Base-by-base conservation (phyloP, 2,113 vertebrate genomes). In the Calypte anna region DNA sequence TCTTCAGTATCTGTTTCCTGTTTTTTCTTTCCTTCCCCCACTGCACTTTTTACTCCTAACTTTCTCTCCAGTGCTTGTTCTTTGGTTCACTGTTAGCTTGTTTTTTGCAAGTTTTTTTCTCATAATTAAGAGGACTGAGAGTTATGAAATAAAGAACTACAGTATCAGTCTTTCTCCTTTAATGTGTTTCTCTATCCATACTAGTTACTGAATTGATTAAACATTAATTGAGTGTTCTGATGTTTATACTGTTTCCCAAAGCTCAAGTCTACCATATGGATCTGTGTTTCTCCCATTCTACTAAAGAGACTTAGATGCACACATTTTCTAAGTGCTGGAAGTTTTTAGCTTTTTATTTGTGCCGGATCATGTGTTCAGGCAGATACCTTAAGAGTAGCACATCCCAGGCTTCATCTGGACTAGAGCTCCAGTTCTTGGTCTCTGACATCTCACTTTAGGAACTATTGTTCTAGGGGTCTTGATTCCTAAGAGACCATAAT, bases 1-100 rank as follows among this genome's bases (percentile, higher is more conserved):
- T 94, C 79, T 96, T 94, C 62, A 81, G 69, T 2, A 57, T 76
- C 90, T 93, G 79, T 91, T 96, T 96, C 95, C 94, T 94, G 82
- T 90, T 96, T 96, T 94, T 58, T 95, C 31, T 70, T 96, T 88
- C 77, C 86, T 58, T 51, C 76, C 67, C 69, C 61, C 89, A 18
- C 44, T 6, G 61, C 27, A 3, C 36, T 58, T 78, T 77, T 73
- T 1, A 8, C 18, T 93, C n/a, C 40, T 43, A 46, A 46, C 33
- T 78, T 83, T 88, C 24, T 84, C 14, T 87, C 15, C 8, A 46
- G 24, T 79, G 19, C 6, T 57, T 69, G 77, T 54, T 30, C 43
- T 88, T 82, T 84, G 14, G 83, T 82, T 83, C 33, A 30, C 16
- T 75, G 50, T 70, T 84, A 55, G 17, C 28, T 81, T 80, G 9